Percentiles rank a stretch among this genome's conserved stretches.
phyloP scores from a whole-genome alignment of 2,888 invertebrate genomes.

The Schizotus pectinicornis region DNA sequence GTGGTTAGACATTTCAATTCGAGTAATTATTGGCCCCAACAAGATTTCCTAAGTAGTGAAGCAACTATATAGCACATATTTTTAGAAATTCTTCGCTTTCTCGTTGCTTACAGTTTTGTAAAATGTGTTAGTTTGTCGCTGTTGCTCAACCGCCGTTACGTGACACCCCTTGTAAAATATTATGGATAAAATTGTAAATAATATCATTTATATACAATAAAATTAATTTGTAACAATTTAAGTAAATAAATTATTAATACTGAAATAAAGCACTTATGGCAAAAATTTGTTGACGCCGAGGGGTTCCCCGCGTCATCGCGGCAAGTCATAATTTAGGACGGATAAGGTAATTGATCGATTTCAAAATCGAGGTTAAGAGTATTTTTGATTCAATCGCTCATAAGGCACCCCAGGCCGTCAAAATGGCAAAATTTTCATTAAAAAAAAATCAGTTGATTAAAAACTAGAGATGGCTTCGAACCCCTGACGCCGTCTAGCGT shows the following conservation, averaged over 20 bases:
- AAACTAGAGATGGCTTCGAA: neutral
- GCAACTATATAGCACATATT: no score
- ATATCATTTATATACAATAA: neutral
- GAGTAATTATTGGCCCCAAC: no score
- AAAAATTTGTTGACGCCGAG: neutral
- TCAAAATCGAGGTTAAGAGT: no score
- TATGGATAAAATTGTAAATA: conserved; percentile 16
- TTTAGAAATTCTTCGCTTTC: no score
- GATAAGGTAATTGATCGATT: neutral
- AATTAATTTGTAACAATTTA: neutral
- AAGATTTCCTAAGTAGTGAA: no score
- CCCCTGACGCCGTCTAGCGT: neutral
- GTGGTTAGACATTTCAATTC: no score
- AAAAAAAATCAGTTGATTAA: neutral
- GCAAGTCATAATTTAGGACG: neutral
- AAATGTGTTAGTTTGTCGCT: no score
- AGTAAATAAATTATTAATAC: conserved; percentile 11
- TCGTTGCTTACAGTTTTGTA: no score
- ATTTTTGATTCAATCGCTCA: no score
- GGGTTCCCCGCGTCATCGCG: neutral
- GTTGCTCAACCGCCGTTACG: no score
- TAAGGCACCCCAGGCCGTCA: no score
- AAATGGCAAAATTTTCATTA: neutral
- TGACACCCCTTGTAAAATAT: no score
- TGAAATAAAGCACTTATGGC: conserved; percentile 8